Conservation (phyloP, 2,888 invertebrate species). For the Hydroisotoma schaefferi region DNA sequence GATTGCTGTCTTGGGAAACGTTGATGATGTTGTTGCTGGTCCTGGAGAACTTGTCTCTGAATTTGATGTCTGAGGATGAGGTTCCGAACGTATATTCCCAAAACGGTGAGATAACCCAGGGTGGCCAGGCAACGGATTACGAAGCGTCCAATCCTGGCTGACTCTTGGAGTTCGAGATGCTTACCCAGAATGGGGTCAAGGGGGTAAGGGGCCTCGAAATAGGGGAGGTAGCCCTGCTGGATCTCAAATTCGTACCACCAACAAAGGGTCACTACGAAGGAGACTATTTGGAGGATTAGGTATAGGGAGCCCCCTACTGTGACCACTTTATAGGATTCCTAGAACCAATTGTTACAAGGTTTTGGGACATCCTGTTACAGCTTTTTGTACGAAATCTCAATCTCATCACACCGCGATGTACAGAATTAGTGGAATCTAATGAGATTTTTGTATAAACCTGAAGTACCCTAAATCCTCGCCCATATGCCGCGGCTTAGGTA, state of each 20-base stretch:
- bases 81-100: conserved; percentile 22
- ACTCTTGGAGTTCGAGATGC: conserved; percentile 26
- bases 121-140: conserved; percentile 32
- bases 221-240: too few relatives aligned
- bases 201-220: too few relatives aligned
- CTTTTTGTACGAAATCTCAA: not conserved
- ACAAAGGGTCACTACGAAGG: conserved; percentile 26
- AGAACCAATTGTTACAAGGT: not conserved
- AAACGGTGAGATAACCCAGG: conserved; percentile 22
- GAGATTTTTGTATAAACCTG: too few relatives aligned
- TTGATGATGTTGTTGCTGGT: too few relatives aligned
- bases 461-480: too few relatives aligned
- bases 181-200: conserved; percentile 23
- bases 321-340: conserved; percentile 26
- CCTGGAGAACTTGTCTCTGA: too few relatives aligned
- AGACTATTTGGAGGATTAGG: conserved; percentile 30
- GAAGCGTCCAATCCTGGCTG: conserved; percentile 32
- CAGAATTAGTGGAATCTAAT: too few relatives aligned
- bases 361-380: not conserved
- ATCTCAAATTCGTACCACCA: conserved; percentile 37
- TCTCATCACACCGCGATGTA: too few relatives aligned
- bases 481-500: too few relatives aligned
- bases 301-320: conserved; percentile 25
- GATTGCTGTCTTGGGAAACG: too few relatives aligned
- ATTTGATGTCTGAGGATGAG: too few relatives aligned